Evolutionary conservation across 2,113 vertebrate species (phyloP), one percentile per base, ranked within the genome.

Genomic region (Anhinga anhinga): DNA sequence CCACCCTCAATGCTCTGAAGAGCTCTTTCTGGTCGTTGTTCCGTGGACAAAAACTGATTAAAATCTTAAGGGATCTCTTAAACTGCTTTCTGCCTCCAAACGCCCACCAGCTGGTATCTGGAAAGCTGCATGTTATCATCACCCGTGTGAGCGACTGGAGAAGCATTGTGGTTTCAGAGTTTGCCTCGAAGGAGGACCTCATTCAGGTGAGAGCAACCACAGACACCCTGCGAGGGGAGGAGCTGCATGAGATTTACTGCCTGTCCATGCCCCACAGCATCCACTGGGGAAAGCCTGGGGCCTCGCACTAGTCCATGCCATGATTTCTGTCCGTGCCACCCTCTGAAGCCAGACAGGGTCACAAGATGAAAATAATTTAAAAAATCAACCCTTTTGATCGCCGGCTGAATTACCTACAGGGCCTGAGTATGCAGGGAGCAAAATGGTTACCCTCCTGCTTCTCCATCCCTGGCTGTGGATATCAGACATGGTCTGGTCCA

Each of bases 141-240:
- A 99, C 98, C 9, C 97, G 98, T 1, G 5, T 98, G 66, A 69
- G 7, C 1, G 98, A 98, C 87, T 95, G 98, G n/a, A 93, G 98
- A 16, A 95, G 92, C 3, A 53, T 97, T 12, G 5, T 92, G 6
- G 87, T 97, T 22, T 98, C 98, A 0, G 97, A 99, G 6, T 99
- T 98, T 66, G 53, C 95, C 34, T 98, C 98, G 2, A 98, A n/a
- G 63, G 98, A 99, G n/a, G 98, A 99, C 8, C 93, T 99, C 38
- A 80, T 98, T 5, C 97, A 98, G 96, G 98, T 98, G 84, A 95
- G 91, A 88, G 88, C 59, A 53, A 56, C 45, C 67, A 7, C 38
- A 8, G n/a, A 40, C 23, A 4, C 52, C 20, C 21, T 4, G 0
- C 0, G 0, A 49, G 47, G 61, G 44, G 10, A 73, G 30, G 13